These are phyloP conservation scores for Agriopis leucophaearia DNA, from an alignment of 2,888 invertebrate species.

Conservation along the genomic window DNA sequence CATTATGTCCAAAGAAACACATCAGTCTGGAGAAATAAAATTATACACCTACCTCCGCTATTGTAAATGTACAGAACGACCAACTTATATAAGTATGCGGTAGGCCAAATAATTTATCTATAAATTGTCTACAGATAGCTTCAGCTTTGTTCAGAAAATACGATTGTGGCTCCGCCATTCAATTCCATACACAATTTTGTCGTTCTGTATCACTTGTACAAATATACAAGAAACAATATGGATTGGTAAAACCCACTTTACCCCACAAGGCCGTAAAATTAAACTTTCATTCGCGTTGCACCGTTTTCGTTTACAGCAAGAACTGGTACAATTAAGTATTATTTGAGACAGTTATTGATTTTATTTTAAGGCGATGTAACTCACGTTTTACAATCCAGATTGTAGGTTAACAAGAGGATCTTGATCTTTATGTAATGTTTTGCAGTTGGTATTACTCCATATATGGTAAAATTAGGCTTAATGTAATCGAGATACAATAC, in stretches of 20 bases:
- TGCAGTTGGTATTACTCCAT: no score
- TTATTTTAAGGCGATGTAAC: constrained; percentile 12
- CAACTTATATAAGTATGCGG: neutral
- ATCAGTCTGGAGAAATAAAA: constrained; percentile 43
- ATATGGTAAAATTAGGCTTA: no score
- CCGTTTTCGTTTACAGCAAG: constrained; percentile 23
- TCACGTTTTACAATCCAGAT: constrained; percentile 10
- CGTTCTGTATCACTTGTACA: constrained; percentile 33
- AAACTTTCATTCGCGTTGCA: constrained; percentile 49
- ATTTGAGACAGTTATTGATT: constrained; percentile 9
- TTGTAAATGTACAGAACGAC: neutral
- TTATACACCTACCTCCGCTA: constrained; percentile 8
- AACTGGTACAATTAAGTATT: constrained; percentile 13
- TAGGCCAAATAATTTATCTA: neutral
- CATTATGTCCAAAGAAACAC: constrained; percentile 38
- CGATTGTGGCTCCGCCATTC: neutral
- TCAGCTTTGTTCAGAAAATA: neutral
- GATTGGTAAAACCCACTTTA: constrained; percentile 49
- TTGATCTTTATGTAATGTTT: neutral
- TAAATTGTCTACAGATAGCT: neutral
- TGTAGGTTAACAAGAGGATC: constrained; percentile 8
- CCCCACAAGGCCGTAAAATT: constrained; percentile 58
- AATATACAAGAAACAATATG: constrained; percentile 18
- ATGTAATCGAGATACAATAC: no score
- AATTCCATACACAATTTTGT: neutral